phyloP scores from a whole-genome alignment of 1,140 invertebrate genomes.

The Drosophila lacteicornis region DNA sequence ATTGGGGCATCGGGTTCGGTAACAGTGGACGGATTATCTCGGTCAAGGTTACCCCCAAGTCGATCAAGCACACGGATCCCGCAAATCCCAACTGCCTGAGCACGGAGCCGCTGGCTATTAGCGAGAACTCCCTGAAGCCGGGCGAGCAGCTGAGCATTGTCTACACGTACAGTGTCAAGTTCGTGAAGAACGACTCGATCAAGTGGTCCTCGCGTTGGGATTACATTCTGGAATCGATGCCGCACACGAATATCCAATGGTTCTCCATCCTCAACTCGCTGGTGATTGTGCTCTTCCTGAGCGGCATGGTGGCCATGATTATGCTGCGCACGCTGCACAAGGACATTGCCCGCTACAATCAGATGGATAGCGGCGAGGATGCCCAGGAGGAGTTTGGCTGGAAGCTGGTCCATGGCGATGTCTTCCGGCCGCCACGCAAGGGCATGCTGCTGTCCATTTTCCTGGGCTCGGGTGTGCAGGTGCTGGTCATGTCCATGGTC shows the following conservation, averaged over 20 bases:
- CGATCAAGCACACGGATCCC: constrained; percentile 88
- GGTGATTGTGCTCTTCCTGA: constrained; percentile 95
- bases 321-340: constrained; percentile 98
- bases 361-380: constrained; percentile 98
- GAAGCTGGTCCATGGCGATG: constrained; percentile 98
- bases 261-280: constrained; percentile 97
- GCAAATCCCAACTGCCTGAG: constrained; percentile 86
- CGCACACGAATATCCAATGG: constrained; percentile 99
- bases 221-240: constrained; percentile 99
- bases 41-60: constrained; percentile 91
- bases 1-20: constrained; percentile 92
- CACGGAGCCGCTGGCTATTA: constrained; percentile 89
- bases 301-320: constrained; percentile 99
- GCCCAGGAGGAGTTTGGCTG: constrained; percentile 99
- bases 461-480: constrained; percentile 97
- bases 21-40: constrained; percentile 96
- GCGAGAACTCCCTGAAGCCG: constrained; percentile 85
- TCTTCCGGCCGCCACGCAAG: constrained; percentile 97
- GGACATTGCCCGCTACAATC: constrained; percentile 99
- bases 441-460: constrained; percentile 98
- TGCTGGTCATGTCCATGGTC: constrained; percentile 91
- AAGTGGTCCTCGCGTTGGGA: constrained; percentile 99
- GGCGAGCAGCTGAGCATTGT: constrained; percentile 89
- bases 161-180: constrained; percentile 96
- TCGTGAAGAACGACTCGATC: constrained; percentile 92